Evolutionary conservation across 2,113 vertebrate genomes (phyloP).

Genomic region (Neofelis nebulosa): DNA sequence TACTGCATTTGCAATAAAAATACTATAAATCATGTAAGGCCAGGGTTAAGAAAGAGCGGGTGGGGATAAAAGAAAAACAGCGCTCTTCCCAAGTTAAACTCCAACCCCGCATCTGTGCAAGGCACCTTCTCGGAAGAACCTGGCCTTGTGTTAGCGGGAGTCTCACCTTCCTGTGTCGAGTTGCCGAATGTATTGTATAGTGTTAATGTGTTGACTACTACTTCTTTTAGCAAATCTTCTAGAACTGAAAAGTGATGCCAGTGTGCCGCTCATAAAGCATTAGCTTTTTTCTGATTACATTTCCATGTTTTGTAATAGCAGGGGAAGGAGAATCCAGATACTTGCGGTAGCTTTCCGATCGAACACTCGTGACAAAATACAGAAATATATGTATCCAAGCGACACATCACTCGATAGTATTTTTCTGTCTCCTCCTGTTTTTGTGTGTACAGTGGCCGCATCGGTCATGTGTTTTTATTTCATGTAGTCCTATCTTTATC

Average conservation of each 20-base stretch:
- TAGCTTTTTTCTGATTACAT: background rate
- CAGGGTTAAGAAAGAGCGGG: conserved; percentile 39
- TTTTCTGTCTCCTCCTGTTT: conserved; percentile 81
- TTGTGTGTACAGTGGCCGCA: conserved; percentile 70
- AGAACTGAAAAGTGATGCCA: background rate
- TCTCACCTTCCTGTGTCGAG: background rate
- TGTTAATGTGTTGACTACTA: background rate
- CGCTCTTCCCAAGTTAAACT: conserved; percentile 18
- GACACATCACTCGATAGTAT: conserved; percentile 81
- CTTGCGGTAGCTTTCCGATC: conserved; percentile 80
- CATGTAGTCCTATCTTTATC: conserved; percentile 80
- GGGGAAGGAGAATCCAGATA: background rate
- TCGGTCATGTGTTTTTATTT: conserved; percentile 86
- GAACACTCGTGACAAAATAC: conserved; percentile 77
- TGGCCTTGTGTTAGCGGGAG: background rate
- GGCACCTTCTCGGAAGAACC: background rate
- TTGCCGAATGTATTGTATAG: background rate
- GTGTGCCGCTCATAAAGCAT: background rate
- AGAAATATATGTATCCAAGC: conserved; percentile 84
- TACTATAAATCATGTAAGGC: conserved; percentile 42
- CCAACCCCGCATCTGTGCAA: background rate
- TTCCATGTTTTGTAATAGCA: conserved; percentile 4
- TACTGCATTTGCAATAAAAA: conserved; percentile 57
- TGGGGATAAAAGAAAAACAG: conserved; percentile 27
- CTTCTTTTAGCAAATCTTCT: conserved; percentile 55